Percentiles rank a stretch among this genome's conserved stretches.
These are phyloP conservation scores for Gulo gulo DNA, from an alignment of 2,113 vertebrate genomes.

Conservation along the genomic window DNA sequence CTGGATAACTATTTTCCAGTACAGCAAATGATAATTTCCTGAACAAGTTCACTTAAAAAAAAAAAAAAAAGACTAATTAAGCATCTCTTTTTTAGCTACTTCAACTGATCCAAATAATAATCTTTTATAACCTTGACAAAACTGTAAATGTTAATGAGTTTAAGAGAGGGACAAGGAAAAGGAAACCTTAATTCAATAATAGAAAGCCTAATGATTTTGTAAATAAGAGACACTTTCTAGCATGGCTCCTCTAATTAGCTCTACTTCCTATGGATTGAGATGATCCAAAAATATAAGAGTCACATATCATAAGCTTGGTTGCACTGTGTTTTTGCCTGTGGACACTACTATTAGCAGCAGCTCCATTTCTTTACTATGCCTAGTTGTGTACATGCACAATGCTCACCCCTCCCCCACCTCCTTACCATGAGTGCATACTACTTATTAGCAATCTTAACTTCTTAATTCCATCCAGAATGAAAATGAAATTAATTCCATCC, in stretches of 20 bases:
- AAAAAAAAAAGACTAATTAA: constrained; percentile 38
- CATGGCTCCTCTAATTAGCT: background rate
- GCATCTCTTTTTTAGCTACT: background rate
- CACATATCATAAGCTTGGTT: background rate
- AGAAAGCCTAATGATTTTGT: constrained; percentile 34
- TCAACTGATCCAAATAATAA: constrained; percentile 57
- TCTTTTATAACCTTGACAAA: constrained; percentile 59
- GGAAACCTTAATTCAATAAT: constrained; percentile 31
- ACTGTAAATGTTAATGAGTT: constrained; percentile 42
- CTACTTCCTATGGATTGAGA: background rate
- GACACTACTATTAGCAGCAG: background rate
- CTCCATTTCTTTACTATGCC: background rate
- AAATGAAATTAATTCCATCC: background rate
- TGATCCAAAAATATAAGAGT: background rate
- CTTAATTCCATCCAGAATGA: background rate
- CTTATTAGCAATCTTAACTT: background rate
- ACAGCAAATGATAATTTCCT: constrained; percentile 46
- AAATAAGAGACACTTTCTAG: constrained; percentile 10
- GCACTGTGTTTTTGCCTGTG: background rate
- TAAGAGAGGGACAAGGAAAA: background rate
- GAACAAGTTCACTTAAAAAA: constrained; percentile 1
- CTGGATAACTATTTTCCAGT: constrained; percentile 34
- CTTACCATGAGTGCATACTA: background rate
- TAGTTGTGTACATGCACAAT: background rate
- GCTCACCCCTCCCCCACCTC: background rate